phyloP scores from a whole-genome alignment of 2,797 vertebrate species.

The Allobates femoralis region DNA sequence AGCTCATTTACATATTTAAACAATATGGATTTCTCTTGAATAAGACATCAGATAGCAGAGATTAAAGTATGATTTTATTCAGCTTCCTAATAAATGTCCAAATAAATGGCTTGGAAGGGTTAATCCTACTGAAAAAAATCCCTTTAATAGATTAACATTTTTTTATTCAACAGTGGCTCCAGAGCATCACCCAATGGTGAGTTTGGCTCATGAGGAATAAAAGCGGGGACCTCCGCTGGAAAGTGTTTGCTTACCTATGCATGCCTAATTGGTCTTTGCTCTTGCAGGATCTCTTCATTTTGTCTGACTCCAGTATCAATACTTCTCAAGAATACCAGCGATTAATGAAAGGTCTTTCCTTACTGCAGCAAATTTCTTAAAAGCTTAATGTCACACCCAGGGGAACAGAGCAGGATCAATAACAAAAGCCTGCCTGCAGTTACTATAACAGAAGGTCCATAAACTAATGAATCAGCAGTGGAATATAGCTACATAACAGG shows the following conservation, averaged over 20 bases:
- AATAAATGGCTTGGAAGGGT: too few species aligned
- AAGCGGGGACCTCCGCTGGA: too few species aligned
- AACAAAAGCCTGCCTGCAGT: neutral
- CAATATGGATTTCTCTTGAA: too few species aligned
- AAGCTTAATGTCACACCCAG: constrained; percentile 15
- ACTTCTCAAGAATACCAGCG: neutral
- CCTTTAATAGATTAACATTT: too few species aligned
- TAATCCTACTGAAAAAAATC: too few species aligned
- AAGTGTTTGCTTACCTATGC: neutral
- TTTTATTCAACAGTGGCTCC: too few species aligned
- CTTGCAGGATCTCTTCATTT: neutral
- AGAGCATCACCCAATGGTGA: too few species aligned
- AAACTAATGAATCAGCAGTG: constrained; percentile 23
- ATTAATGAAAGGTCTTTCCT: neutral
- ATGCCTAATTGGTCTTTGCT: neutral
- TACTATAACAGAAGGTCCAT: constrained; percentile 11
- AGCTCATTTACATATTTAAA: too few species aligned
- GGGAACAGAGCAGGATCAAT: neutral
- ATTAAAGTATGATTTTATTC: too few species aligned
- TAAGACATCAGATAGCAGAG: too few species aligned
- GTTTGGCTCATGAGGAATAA: too few species aligned
- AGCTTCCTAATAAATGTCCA: too few species aligned
- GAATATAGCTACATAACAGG: constrained; percentile 10
- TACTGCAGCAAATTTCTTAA: constrained; percentile 24
- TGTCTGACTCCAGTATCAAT: neutral